phyloP scores from a whole-genome alignment of 2,113 vertebrate genomes.

The Lepus americanus region DNA sequence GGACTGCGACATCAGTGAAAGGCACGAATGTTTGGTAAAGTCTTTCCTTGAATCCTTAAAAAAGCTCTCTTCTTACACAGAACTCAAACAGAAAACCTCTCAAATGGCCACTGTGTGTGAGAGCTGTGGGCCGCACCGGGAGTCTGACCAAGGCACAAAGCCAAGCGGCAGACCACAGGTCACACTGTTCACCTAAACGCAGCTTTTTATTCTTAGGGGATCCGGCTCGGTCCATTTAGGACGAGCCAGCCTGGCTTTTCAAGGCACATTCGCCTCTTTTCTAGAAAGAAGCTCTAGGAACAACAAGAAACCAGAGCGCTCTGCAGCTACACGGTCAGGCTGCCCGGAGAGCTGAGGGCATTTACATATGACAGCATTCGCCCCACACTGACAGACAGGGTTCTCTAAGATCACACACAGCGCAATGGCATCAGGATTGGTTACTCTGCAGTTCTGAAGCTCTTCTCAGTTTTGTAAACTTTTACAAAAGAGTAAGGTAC shows the following conservation, averaged over 20 bases:
- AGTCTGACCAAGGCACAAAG: conserved; percentile 71
- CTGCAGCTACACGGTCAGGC: conserved; percentile 8
- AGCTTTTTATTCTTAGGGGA: conserved; percentile 29
- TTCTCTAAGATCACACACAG: neutral
- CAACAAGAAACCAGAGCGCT: neutral
- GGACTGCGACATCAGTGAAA: conserved; percentile 8
- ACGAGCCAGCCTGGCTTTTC: conserved; percentile 31
- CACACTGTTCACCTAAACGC: conserved; percentile 51
- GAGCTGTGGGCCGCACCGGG: neutral
- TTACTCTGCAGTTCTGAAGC: conserved; percentile 52
- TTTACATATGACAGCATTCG: neutral
- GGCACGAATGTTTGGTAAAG: neutral
- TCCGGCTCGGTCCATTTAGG: conserved; percentile 15
- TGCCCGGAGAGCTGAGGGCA: neutral
- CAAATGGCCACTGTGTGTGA: neutral
- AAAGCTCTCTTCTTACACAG: neutral
- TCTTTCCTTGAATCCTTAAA: conserved; percentile 4
- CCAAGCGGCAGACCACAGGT: conserved; percentile 59
- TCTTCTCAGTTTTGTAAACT: conserved; percentile 70
- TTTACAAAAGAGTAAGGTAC: conserved; percentile 31
- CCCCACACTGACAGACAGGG: conserved; percentile 37
- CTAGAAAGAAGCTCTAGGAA: conserved; percentile 38
- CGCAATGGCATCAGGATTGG: conserved; percentile 25
- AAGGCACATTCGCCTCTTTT: conserved; percentile 38
- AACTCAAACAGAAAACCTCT: neutral